These are phyloP conservation scores for Drosophila parabipectinata DNA, from an alignment of 1,140 invertebrate species.

Conservation along the genomic window DNA sequence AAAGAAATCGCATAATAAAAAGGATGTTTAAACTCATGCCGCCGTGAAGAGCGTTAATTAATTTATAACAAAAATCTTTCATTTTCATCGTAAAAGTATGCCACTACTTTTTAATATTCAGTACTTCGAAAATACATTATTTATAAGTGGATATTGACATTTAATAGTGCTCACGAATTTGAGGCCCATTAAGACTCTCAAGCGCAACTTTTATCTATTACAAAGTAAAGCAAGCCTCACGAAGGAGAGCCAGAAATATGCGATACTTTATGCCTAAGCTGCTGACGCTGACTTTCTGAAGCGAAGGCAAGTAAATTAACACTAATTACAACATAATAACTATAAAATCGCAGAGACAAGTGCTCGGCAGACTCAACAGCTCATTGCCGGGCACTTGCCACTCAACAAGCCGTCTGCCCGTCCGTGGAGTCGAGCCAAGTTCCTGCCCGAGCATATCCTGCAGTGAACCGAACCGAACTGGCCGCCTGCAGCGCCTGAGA, in stretches of 20 bases:
- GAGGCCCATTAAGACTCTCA: background rate
- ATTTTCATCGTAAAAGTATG: background rate
- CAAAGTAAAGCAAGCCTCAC: background rate
- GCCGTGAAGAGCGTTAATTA: background rate
- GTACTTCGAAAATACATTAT: background rate
- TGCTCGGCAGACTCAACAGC: conserved; percentile 66
- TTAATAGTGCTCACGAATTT: background rate
- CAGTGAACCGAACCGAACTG: conserved; percentile 16
- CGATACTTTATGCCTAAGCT: conserved; percentile 43
- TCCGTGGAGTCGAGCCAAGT: conserved; percentile 48
- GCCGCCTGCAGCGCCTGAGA: conserved; percentile 44
- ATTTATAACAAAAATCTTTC: background rate
- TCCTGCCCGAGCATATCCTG: conserved; percentile 24
- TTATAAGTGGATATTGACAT: background rate
- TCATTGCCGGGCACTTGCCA: conserved; percentile 68
- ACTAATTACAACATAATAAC: conserved; percentile 78
- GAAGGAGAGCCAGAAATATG: conserved; percentile 30
- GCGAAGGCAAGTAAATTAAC: conserved; percentile 66
- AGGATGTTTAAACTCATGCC: background rate
- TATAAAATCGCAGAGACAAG: conserved; percentile 75
- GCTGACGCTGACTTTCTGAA: conserved; percentile 27
- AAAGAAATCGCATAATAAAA: no score
- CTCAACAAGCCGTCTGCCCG: conserved; percentile 36
- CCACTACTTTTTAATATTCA: no score
- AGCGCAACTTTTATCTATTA: background rate